Evolutionary conservation across 2,888 invertebrate species (phyloP).

Genomic region (Cosmia pyralina): DNA sequence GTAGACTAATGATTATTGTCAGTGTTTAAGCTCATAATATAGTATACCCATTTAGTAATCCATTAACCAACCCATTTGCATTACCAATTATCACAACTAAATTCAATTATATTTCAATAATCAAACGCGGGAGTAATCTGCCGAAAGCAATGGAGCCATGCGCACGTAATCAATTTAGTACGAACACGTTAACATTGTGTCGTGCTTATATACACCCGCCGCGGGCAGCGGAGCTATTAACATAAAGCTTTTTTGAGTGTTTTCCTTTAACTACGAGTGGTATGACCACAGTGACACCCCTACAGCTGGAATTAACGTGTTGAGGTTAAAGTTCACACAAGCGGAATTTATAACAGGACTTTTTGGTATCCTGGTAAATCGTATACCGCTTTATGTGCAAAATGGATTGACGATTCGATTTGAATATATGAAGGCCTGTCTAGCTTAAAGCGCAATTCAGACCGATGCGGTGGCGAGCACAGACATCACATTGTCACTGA

Average conservation of each 20-base stretch:
- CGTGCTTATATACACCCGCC: conserved; percentile 20
- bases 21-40: not conserved
- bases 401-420: not conserved
- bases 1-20: not conserved
- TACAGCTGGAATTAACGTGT: conserved; percentile 15
- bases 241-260: conserved; percentile 51
- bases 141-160: conserved; percentile 25
- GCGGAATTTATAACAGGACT: conserved; percentile 3
- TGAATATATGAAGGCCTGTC: not conserved
- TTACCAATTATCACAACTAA: conserved; percentile 9
- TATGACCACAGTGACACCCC: conserved; percentile 17
- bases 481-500: not conserved
- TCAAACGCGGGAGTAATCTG: conserved; percentile 15
- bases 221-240: conserved; percentile 30
- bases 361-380: not conserved
- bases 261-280: conserved; percentile 41
- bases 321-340: conserved; percentile 3
- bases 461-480: not conserved
- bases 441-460: not conserved
- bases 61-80: not conserved
- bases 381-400: not conserved
- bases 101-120: conserved; percentile 24
- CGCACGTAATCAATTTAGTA: conserved; percentile 36
- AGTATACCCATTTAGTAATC: not conserved
- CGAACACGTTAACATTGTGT: conserved; percentile 32